phyloP scores from a whole-genome alignment of 2,888 invertebrate genomes.

The Hypomecis punctinalis region DNA sequence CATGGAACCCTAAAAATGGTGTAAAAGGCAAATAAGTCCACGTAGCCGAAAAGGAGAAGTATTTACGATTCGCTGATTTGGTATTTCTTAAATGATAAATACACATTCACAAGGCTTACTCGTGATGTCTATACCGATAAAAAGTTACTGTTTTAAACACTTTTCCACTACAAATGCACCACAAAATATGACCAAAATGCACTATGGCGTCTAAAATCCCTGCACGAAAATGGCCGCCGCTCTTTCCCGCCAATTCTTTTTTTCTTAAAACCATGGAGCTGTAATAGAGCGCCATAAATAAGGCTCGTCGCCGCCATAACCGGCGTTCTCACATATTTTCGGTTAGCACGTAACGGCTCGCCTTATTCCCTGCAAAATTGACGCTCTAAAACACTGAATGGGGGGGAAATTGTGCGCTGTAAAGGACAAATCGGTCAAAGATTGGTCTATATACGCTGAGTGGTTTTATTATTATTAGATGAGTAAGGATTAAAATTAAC shows the following conservation, averaged over 20 bases:
- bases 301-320: conserved; percentile 44
- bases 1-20: too few species aligned
- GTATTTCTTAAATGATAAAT: too few species aligned
- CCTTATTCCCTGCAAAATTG: conserved; percentile 43
- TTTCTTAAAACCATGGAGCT: conserved; percentile 38
- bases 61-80: too few species aligned
- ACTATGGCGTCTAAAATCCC: conserved; percentile 10
- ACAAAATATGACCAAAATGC: not conserved
- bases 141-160: not conserved
- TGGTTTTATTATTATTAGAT: too few species aligned
- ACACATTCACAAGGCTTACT: too few species aligned
- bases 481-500: too few species aligned
- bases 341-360: conserved; percentile 43
- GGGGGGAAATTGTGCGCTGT: conserved; percentile 8
- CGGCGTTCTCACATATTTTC: conserved; percentile 48
- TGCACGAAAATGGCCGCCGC: conserved; percentile 37
- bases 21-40: too few species aligned
- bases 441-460: too few species aligned
- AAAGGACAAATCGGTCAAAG: not conserved
- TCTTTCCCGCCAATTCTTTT: conserved; percentile 38
- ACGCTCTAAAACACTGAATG: conserved; percentile 5
- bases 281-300: conserved; percentile 49
- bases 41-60: too few species aligned
- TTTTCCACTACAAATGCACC: not conserved
- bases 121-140: not conserved